Evolutionary conservation across 2,888 invertebrate species (phyloP), one percentile per base, ranked within the genome.

Genomic region (Helleia helle): DNA sequence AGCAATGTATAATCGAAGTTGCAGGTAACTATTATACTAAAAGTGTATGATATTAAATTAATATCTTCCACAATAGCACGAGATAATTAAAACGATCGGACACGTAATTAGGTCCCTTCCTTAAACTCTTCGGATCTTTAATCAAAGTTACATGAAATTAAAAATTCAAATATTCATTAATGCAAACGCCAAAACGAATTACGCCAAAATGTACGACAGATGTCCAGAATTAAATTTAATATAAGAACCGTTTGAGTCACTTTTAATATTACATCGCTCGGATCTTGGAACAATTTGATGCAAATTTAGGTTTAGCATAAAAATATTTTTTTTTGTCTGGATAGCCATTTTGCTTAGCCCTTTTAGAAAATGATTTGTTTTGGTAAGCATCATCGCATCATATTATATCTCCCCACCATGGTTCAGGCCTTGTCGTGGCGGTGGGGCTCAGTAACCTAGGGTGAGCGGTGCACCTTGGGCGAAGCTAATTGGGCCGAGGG

Each of bases 221-320:
- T 79, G 77, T 77, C 74, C 72, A 58, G 63, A 69, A 70, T 71
- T 76, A 71, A 72, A 79, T 74, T 74, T 74, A 68, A 76, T 69
- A 67, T 69, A 60, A 68, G 58, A 54, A 60, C 55, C 63, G 65
- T 68, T 65, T 64, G 56, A 68, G 61, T 71, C 69, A 73, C 72
- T 74, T 76, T 74, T 65, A 69, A 71, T 71, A 71, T 73, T 52
- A 71, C 62, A 67, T 65, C 63, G 55, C 47, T 47, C 24, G 29
- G 30, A 24, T 30, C 30, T 13, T 15, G 39, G 24, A 39, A 39
- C 39, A 39, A 15, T 39, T 39, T 31, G 30, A 39, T 39, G 39
- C 25, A 39, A 40, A 40, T 40, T 40, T 40, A 8, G 15, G 24
- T 40, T 40, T 40, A 40, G 31, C 31, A 40, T 31, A 15, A 22